Evolutionary conservation across 2,113 vertebrate species (phyloP), one percentile per base, ranked within the genome.

Genomic region (Rhodinocichla rosea): DNA sequence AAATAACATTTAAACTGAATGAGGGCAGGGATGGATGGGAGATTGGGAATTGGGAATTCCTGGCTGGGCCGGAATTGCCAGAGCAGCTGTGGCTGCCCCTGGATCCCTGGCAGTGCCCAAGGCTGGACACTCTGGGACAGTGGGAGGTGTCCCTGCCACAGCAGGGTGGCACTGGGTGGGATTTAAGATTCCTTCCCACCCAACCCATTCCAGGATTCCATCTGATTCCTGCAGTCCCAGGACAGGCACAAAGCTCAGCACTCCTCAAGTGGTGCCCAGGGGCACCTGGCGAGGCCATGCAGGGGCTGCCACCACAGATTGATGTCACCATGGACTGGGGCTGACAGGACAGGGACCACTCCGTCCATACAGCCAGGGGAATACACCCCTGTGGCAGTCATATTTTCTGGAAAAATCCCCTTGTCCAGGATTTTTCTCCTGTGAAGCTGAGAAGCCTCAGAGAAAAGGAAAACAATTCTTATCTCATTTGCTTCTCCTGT

Each of bases 301-400:
- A 39, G 56, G 55, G 5, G 44, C 56, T 40, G 39, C 6, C n/a
- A 21, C 21, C 35, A 4, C 9, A 6, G 19, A 7, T 0, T 13
- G 5, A 0, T 2, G 0, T 17, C 33, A 13, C 1, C 8, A 15
- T 2, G 21, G 16, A 2, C 2, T 35, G 1, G 6, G 4, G 14
- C 49, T 17, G 52, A 13, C 44, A 20, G 28, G 33, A 49, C 11
- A 9, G 62, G 1, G 8, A 16, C 9, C n/a, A 2, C 52, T 16
- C 20, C 4, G 13, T 8, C 32, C 30, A 4, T 3, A 28, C 15
- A 47, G 42, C 15, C 33, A 30, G 32, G 19, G 33, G 18, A 23
- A 13, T 1, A 4, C 21, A 53, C 2, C 28, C 49, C 21, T 55
- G 50, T 52, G 23, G 23, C 7, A 49, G 2, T 49, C 26, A 52